Conservation (phyloP, 2,113 vertebrate genomes). For the Cichladusa arquata region DNA sequence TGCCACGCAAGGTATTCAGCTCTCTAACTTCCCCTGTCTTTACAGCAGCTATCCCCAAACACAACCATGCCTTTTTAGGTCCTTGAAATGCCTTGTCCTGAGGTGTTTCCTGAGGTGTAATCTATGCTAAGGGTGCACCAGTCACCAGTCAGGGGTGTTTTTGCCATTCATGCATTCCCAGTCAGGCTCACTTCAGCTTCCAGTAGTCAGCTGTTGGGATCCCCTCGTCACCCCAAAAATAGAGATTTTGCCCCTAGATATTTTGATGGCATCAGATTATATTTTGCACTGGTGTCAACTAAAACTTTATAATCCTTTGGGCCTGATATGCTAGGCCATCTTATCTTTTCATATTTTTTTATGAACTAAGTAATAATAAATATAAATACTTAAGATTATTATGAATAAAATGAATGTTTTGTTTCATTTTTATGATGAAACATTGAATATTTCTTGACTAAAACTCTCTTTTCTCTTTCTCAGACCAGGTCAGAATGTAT, state of each 20-base stretch:
- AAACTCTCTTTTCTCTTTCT: background rate
- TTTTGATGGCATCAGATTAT: background rate
- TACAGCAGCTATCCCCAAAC: background rate
- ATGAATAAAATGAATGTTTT: background rate
- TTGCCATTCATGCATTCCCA: fast-evolving
- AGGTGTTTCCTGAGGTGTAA: background rate
- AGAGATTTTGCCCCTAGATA: background rate
- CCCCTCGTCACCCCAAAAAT: background rate
- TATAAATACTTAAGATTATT: background rate
- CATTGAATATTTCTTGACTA: background rate
- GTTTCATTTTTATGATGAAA: background rate
- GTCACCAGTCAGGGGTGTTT: background rate
- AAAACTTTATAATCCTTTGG: background rate
- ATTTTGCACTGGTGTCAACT: background rate
- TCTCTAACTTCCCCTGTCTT: background rate
- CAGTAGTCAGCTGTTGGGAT: background rate
- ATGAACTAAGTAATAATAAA: background rate
- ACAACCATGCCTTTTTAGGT: fast-evolving
- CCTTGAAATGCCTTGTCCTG: background rate
- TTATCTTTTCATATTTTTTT: background rate
- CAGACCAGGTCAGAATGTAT: background rate
- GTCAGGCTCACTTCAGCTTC: background rate
- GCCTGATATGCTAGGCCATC: background rate
- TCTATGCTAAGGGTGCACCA: background rate
- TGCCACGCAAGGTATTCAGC: background rate